phyloP scores from a whole-genome alignment of 2,888 invertebrate genomes.

The Emmelina monodactyla region DNA sequence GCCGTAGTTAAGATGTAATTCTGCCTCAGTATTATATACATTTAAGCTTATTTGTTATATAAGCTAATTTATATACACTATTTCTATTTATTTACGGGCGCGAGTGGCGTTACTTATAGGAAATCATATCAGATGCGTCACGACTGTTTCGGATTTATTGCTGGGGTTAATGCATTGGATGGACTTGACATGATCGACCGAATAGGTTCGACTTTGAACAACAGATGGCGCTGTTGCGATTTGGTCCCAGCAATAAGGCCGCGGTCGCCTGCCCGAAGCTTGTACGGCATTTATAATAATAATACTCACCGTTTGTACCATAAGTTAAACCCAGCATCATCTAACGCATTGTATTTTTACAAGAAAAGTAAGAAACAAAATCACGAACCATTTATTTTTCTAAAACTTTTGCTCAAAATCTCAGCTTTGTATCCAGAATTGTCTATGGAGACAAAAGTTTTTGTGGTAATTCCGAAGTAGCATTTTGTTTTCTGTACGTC shows the following conservation, averaged over 20 bases:
- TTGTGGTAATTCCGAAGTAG: conserved; percentile 46
- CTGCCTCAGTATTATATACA: conserved; percentile 67
- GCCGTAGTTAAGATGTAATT: conserved; percentile 66
- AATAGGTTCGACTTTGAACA: conserved; percentile 1
- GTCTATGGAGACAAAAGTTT: too few relatives aligned
- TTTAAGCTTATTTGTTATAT: conserved; percentile 66
- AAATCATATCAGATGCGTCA: conserved; percentile 61
- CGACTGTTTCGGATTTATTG: conserved; percentile 25
- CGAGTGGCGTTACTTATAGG: conserved; percentile 49
- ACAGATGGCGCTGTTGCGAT: conserved; percentile 20
- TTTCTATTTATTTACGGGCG: conserved; percentile 59
- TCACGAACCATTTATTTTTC: conserved; percentile 57
- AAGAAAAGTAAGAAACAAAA: conserved; percentile 36
- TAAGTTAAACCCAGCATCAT: conserved; percentile 55
- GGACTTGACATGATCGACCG: neutral
- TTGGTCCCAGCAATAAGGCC: neutral
- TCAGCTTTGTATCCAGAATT: conserved; percentile 29
- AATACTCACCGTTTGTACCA: conserved; percentile 56
- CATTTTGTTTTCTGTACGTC: conserved; percentile 38
- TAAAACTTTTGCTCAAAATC: conserved; percentile 61
- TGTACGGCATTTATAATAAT: conserved; percentile 46
- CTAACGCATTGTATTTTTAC: conserved; percentile 56
- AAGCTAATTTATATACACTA: conserved; percentile 65
- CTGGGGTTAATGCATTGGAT: neutral
- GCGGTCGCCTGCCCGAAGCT: conserved; percentile 43